Base-by-base conservation (phyloP, 64 coral and sea anemone genomes). In the Dendronephthya gigantea region DNA sequence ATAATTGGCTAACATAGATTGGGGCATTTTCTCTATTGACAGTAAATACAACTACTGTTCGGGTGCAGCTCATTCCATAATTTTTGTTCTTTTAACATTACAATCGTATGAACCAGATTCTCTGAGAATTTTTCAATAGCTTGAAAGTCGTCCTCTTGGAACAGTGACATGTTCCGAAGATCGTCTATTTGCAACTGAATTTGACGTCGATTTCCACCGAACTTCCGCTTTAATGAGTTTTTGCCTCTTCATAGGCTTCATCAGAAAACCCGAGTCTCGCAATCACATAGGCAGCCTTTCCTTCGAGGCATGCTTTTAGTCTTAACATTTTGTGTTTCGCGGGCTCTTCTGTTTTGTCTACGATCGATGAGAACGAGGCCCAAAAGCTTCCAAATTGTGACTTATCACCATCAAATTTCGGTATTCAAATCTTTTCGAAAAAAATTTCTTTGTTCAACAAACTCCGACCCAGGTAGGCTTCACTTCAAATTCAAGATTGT, bases 351-450 rank as follows among this genome's bases (percentile, higher is more conserved):
- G 84, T 68, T 9, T 69, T 3, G 41, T 45, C 84, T 15, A 86
- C 84, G 16, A 68, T 65, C 27, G 48, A 39, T 69, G 23, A 17
- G n/a, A 86, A 86, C 14, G 85, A 12, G 9, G 23, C 85, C 85
- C 85, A 69, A 70, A 85, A 86, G 45, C 40, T 41, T 0, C 35
- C 58, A 68, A 86, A 69, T 69, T 86, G 68, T 7, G 58, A 35
- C 43, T 86, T 86, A 32, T 86, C 58, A 35, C 59, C 56, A 52
- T 70, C 56, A 43, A 69, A 86, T 70, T 74, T 86, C 32, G 85
- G 69, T 34, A 76, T 76, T 76, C n/a, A n/a, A n/a, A n/a, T n/a
- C n/a, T n/a, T n/a, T n/a, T n/a, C n/a, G n/a, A n/a, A n/a, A n/a
- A n/a, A n/a, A n/a, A n/a, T n/a, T n/a, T n/a, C n/a, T n/a, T n/a